Evolutionary conservation across 2,797 vertebrate species (phyloP), one percentile per base, ranked within the genome.

Genomic region (Ctenochaetus hawaiiensis): DNA sequence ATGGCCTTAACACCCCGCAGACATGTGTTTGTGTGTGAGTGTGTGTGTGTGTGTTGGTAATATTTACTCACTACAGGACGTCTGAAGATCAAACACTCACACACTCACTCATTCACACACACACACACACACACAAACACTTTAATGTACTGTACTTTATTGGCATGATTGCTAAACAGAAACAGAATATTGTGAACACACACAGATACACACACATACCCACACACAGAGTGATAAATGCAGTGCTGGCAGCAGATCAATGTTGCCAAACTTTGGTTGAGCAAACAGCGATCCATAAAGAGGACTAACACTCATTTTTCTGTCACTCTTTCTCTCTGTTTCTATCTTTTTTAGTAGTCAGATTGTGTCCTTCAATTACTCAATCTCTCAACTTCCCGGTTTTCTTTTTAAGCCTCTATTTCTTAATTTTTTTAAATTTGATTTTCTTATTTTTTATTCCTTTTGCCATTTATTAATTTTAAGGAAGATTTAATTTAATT

Each of bases 211-310:
- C 67, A 53, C 63, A 67, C 56, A 48, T 68, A 57, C 67, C 13
- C 65, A 68, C 56, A 49, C 76, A 65, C 20, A 94, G 94, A 96
- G 95, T 96, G 96, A 97, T 98, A 96, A 97, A 98, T 97, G 96
- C 94, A 94, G 93, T 92, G 95, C 96, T 96, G 96, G 96, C 97
- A 96, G 97, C 95, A 95, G 98, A 98, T 97, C 97, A 97, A 97
- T 97, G 95, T 94, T 95, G 96, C 96, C 96, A 97, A 98, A 98
- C 96, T 97, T 97, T 97, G 97, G 95, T 97, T 96, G 96, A 97
- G 96, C 96, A 96, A 96, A 96, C 96, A 96, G 95, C 94, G 95
- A 97, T 97, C 96, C 95, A 98, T 97, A 96, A 96, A 94, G 95
- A 90, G 39, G 70, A 77, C 67, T 20, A 70, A 77, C 57, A 69